These are phyloP conservation scores for Lepidocolaptes lacrymiger DNA, from an alignment of 2,797 vertebrate genomes.

Conservation along the genomic window DNA sequence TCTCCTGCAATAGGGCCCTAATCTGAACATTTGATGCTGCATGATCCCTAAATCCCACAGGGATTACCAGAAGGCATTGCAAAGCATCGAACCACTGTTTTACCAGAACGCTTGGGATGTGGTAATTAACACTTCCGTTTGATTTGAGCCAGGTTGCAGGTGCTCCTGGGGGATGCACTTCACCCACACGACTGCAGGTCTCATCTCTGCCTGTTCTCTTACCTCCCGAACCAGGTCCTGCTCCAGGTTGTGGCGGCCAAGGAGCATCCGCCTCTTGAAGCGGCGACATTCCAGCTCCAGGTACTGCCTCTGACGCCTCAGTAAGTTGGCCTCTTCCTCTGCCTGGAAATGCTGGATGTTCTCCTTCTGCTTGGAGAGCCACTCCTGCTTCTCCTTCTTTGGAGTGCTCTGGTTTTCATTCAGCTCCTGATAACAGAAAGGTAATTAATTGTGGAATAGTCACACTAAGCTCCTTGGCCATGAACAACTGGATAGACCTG, in stretches of 20 bases:
- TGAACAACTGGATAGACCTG: not conserved
- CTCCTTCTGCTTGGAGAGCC: conserved; percentile 98
- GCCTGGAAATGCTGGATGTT: conserved; percentile 98
- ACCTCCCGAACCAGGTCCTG: conserved; percentile 96
- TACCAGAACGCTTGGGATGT: not conserved
- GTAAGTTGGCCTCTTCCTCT: conserved; percentile 95
- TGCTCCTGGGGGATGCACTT: not conserved
- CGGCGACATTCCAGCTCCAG: conserved; percentile 95
- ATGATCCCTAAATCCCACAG: not conserved
- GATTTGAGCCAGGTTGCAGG: not conserved
- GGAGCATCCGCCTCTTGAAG: conserved; percentile 94
- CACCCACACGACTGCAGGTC: not conserved
- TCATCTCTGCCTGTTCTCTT: not conserved
- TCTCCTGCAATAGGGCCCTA: not conserved
- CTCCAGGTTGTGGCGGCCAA: conserved; percentile 95
- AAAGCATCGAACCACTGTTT: not conserved
- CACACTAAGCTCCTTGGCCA: not conserved
- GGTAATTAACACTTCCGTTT: not conserved
- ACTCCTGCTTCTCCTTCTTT: conserved; percentile 99
- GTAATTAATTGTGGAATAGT: not conserved
- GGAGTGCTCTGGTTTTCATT: conserved; percentile 99
- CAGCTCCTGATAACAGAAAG: conserved; percentile 83
- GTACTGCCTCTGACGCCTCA: conserved; percentile 94
- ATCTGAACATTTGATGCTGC: not conserved
- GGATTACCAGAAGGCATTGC: not conserved